phyloP scores from a whole-genome alignment of 2,113 vertebrate species.

The Eulemur rufifrons region DNA sequence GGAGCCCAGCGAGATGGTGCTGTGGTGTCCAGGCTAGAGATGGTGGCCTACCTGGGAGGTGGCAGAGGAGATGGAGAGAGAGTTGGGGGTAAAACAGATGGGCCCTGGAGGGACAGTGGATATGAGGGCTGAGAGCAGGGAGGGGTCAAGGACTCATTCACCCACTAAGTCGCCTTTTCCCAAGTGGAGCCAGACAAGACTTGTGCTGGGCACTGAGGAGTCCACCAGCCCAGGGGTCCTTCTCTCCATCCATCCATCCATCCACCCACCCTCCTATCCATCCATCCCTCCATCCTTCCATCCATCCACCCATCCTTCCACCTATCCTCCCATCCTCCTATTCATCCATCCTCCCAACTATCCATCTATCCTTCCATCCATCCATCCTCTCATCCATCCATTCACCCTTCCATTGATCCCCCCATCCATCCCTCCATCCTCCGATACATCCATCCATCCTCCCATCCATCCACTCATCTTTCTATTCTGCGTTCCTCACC shows the following conservation, averaged over 20 bases:
- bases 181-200: neutral
- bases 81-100: neutral
- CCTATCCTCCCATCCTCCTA: too few species aligned
- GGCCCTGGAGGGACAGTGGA: neutral
- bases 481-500: neutral
- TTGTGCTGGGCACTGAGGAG: neutral
- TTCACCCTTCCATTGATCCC: neutral
- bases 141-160: neutral
- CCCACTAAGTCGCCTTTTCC: neutral
- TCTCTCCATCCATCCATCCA: neutral
- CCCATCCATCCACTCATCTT: neutral
- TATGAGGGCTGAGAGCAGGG: neutral
- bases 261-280: neutral
- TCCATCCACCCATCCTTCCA: too few species aligned
- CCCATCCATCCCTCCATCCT: fast-evolving
- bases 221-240: neutral
- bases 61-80: neutral
- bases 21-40: neutral
- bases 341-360: fast-evolving
- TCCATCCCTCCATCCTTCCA: fast-evolving
- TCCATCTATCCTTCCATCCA: neutral
- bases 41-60: neutral
- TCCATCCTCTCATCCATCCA: neutral
- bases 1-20: neutral
- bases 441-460: neutral